Base-by-base conservation (phyloP, 2,797 vertebrate species). In the Chiloscyllium punctatum region DNA sequence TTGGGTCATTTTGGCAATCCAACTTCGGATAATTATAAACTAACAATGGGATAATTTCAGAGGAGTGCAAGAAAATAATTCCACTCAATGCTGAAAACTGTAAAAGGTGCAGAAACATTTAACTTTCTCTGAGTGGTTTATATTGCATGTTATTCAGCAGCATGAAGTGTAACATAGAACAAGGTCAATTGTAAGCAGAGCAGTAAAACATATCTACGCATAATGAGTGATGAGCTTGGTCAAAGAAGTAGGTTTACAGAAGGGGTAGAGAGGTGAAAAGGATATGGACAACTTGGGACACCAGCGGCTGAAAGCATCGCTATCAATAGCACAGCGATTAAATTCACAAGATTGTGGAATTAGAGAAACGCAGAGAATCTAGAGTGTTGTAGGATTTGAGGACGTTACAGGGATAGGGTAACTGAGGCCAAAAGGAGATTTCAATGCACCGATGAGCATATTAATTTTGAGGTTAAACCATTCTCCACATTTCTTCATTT, bases 101-200 rank as follows among this genome's bases (percentile, higher is more conserved):
- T 66, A 91, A 68, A 18, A 68, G n/a, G 90, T 69, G n/a, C 66
- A n/a, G 66, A 42, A 92, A 42, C 18, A 92, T 92, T 91, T 92
- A 91, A 68, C 68, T 68, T 84, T 92, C 57, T 92, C 1, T 42
- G 23, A 25, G 42, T 92, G 66, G 42, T 68, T 92, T 92, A 69
- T 25, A 37, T 69, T 92, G 42, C 42, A 23, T 8, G 21, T 16
- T 62, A 66, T 66, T 2, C 88, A 21, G 5, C 33, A 91, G 66
- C 88, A 91, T 4, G 66, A 57, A 33, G 15, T 6, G 30, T 90
- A 62, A 62, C 33, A 27, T 53, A 2, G 30, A 84, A 84, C 1
- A 25, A 21, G 82, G 37, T 7, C 6, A 25, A 4, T 48, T 84
- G 21, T 84, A 84, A 48, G 37, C 82, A 48, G 37, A 84, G 16